phyloP scores from a whole-genome alignment of 2,888 invertebrate species.

The Drepanosiphum platanoidis region DNA sequence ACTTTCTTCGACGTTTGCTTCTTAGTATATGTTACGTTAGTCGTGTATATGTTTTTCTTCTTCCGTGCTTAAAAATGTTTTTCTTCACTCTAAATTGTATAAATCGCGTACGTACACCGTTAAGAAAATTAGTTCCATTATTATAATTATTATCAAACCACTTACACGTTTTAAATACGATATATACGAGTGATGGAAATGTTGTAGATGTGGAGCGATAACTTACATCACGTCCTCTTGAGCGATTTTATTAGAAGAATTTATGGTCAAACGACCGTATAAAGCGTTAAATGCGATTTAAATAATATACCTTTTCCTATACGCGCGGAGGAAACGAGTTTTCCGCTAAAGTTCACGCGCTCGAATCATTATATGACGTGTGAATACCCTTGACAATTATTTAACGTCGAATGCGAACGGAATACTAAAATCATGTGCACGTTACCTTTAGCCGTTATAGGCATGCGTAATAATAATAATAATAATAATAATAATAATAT shows the following conservation, averaged over 20 bases:
- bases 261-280: not conserved
- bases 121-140: too few relatives aligned
- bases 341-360: slow-evolving; percentile 1
- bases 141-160: too few relatives aligned
- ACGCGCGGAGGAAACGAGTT: not conserved
- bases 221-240: not conserved
- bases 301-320: slow-evolving; percentile 23
- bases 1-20: too few relatives aligned
- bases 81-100: too few relatives aligned
- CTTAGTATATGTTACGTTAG: too few relatives aligned
- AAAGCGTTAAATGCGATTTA: not conserved
- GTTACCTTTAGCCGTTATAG: not conserved
- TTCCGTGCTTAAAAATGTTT: too few relatives aligned
- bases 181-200: not conserved
- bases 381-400: slow-evolving; percentile 25
- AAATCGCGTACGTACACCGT: too few relatives aligned
- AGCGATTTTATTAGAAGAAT: not conserved
- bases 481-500: not conserved
- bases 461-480: not conserved
- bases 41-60: too few relatives aligned
- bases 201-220: not conserved
- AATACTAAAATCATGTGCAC: not conserved
- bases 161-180: not conserved
- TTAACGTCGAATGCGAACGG: slow-evolving; percentile 4
- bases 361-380: slow-evolving; percentile 2